Percentiles rank a stretch among this genome's conserved stretches.
These are phyloP conservation scores for Dicyrtomina minuta DNA, from an alignment of 2,888 invertebrate species.

Conservation along the genomic window DNA sequence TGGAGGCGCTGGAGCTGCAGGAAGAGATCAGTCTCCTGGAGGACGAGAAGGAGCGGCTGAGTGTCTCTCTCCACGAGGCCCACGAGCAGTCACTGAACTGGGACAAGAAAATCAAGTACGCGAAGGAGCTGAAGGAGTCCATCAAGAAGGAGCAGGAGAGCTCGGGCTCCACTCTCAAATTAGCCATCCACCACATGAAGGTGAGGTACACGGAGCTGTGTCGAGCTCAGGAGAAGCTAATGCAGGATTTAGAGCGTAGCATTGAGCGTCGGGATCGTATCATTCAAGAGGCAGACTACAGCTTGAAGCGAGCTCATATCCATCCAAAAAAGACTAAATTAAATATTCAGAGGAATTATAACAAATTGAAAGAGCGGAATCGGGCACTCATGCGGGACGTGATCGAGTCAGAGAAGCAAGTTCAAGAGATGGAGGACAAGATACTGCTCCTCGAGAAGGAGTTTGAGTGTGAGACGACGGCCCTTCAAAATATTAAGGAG, in stretches of 20 bases:
- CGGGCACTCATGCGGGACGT: slow-evolving; percentile 59
- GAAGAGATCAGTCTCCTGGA: slow-evolving; percentile 68
- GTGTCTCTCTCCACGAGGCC: slow-evolving; percentile 63
- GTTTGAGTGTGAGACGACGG: slow-evolving; percentile 54
- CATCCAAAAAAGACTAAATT: slow-evolving; percentile 60
- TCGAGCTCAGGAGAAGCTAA: slow-evolving; percentile 64
- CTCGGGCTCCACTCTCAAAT: slow-evolving; percentile 41
- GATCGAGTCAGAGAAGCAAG: slow-evolving; percentile 54
- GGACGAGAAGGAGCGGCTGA: slow-evolving; percentile 67
- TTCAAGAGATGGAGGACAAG: slow-evolving; percentile 56
- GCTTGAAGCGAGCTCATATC: slow-evolving; percentile 60
- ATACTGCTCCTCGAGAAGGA: slow-evolving; percentile 54
- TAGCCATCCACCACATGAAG: slow-evolving; percentile 54
- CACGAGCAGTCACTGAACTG: slow-evolving; percentile 67
- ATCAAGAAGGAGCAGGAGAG: slow-evolving; percentile 63
- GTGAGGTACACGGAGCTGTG: slow-evolving; percentile 60
- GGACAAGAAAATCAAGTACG: slow-evolving; percentile 76
- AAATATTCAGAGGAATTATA: slow-evolving; percentile 62
- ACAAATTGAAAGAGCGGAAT: slow-evolving; percentile 63
- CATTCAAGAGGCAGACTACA: slow-evolving; percentile 62
- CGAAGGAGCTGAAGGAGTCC: slow-evolving; percentile 70
- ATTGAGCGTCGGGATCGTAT: slow-evolving; percentile 67
- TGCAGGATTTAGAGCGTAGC: slow-evolving; percentile 67
- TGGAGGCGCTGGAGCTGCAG: slow-evolving; percentile 67
- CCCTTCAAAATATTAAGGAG: slow-evolving; percentile 55